Evolutionary conservation across 2,113 vertebrate genomes (phyloP).

Genomic region (Cavia aperea): DNA sequence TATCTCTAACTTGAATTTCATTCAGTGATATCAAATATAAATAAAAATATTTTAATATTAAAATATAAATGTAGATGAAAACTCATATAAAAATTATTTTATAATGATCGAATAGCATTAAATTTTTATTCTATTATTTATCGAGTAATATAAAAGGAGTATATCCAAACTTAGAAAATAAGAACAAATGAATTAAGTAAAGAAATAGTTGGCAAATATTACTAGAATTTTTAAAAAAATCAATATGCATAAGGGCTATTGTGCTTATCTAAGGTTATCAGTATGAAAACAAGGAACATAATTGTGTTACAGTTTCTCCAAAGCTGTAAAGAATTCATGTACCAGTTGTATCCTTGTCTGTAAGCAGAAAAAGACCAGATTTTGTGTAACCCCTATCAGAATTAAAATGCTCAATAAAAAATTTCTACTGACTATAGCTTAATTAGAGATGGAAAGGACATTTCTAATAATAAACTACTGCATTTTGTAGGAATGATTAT

Average conservation of each 20-base stretch:
- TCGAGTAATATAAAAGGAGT: slow-evolving; percentile 33
- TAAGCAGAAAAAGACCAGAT: not conserved
- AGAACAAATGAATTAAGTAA: slow-evolving; percentile 23
- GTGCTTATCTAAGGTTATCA: not conserved
- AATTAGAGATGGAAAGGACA: slow-evolving; percentile 5
- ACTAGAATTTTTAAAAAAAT: slow-evolving; percentile 26
- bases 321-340: not conserved
- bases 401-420: slow-evolving; percentile 33
- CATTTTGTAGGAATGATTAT: slow-evolving; percentile 90
- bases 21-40: slow-evolving; percentile 37
- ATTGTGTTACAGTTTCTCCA: not conserved
- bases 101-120: not conserved
- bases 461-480: slow-evolving; percentile 36
- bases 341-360: not conserved
- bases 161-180: slow-evolving; percentile 17
- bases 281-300: not conserved
- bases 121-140: slow-evolving; percentile 27
- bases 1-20: slow-evolving; percentile 32
- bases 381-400: not conserved
- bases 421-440: slow-evolving; percentile 31
- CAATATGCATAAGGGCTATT: not conserved
- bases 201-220: not conserved
- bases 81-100: not conserved
- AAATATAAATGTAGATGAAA: slow-evolving; percentile 33
- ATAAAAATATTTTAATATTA: slow-evolving; percentile 30